Percentiles rank a stretch among this genome's conserved stretches.
These are phyloP conservation scores for Pteronotus mesoamericanus DNA, from an alignment of 2,797 vertebrate species.

Conservation along the genomic window DNA sequence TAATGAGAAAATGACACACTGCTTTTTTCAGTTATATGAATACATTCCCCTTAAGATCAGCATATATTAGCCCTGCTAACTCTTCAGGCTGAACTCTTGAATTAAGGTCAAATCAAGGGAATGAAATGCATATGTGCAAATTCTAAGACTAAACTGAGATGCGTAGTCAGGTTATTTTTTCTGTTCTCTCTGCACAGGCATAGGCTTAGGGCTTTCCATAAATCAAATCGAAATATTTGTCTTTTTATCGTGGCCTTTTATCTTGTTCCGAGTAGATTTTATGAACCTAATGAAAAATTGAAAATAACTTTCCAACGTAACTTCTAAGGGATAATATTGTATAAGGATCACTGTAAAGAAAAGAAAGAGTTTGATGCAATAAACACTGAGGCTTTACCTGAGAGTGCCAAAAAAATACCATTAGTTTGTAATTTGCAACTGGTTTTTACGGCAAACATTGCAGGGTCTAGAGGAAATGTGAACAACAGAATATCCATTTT, in stretches of 20 bases:
- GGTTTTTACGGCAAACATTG: background rate
- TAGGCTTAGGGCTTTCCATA: background rate
- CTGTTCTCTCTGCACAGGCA: background rate
- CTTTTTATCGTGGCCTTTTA: constrained; percentile 21
- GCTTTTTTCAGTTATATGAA: background rate
- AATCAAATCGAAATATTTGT: constrained; percentile 18
- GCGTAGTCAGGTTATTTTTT: background rate
- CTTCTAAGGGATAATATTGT: background rate
- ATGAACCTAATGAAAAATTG: constrained; percentile 5
- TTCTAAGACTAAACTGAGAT: background rate
- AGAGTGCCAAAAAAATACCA: background rate
- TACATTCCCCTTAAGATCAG: background rate
- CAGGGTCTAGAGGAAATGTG: background rate
- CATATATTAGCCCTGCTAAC: background rate
- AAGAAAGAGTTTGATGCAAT: background rate
- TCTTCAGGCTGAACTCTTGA: background rate
- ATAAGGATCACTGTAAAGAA: background rate
- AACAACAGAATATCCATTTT: constrained; percentile 26
- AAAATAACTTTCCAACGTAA: constrained; percentile 14
- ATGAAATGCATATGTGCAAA: background rate
- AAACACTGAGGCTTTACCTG: background rate
- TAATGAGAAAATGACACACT: constrained; percentile 1
- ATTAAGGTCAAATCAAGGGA: background rate
- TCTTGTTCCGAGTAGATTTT: constrained; percentile 32
- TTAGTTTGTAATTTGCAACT: background rate